phyloP scores from a whole-genome alignment of 2,113 vertebrate genomes.

The Cepphus grylle region DNA sequence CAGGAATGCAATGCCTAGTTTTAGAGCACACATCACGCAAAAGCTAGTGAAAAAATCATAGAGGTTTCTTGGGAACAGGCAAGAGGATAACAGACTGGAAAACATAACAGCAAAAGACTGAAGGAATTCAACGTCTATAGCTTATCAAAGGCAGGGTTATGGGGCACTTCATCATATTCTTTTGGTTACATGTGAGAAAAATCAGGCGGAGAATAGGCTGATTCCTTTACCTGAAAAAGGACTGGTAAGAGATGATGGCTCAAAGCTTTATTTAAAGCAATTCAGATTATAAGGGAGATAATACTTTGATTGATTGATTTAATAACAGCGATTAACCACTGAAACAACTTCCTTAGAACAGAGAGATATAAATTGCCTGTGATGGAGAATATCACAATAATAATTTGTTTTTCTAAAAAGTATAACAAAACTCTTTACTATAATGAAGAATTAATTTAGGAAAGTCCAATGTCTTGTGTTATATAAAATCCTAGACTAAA shows the following conservation, averaged over 20 bases:
- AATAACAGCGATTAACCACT: not conserved
- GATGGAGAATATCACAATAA: not conserved
- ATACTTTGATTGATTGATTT: not conserved
- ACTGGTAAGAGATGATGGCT: not conserved
- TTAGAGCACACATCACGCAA: fast-evolving
- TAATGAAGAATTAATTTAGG: not conserved
- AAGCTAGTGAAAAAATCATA: not conserved
- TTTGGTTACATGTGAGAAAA: not conserved
- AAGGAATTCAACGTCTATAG: not conserved
- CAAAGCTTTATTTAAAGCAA: not conserved
- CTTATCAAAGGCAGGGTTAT: not conserved
- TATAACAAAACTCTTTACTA: not conserved
- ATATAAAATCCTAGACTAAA: not conserved
- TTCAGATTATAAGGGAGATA: not conserved
- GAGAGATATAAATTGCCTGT: not conserved
- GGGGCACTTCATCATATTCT: not conserved
- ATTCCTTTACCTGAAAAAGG: not conserved
- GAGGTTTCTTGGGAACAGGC: not conserved
- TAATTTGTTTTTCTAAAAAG: not conserved
- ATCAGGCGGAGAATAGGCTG: not conserved
- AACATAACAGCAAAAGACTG: not conserved
- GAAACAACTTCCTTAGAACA: not conserved
- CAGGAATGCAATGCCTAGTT: not conserved
- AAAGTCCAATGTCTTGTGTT: not conserved
- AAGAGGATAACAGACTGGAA: not conserved